These are phyloP conservation scores for Carpatolechia fugitivella DNA, from an alignment of 2,888 invertebrate species.

Conservation along the genomic window DNA sequence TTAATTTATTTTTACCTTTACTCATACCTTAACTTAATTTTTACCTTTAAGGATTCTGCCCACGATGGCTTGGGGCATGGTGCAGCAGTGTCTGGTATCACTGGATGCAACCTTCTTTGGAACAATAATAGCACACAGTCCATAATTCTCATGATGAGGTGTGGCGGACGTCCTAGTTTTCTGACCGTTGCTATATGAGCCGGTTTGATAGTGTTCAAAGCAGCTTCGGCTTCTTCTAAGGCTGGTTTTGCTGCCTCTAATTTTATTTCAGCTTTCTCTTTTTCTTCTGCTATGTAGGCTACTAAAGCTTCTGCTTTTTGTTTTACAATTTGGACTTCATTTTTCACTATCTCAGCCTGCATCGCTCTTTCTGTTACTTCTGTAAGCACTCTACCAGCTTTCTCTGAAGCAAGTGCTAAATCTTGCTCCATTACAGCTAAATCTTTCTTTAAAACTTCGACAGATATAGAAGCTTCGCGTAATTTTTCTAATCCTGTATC, in stretches of 20 bases:
- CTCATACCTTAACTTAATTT: no score
- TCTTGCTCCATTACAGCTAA: constrained; percentile 97
- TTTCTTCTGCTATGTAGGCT: constrained; percentile 92
- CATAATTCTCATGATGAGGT: constrained; percentile 98
- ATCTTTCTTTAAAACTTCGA: constrained; percentile 93
- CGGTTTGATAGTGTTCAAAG: constrained; percentile 97
- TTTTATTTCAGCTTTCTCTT: constrained; percentile 94
- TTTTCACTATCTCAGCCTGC: constrained; percentile 97
- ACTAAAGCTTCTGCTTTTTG: constrained; percentile 96
- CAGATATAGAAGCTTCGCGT: constrained; percentile 96
- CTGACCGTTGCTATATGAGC: constrained; percentile 97
- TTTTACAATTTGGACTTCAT: constrained; percentile 96
- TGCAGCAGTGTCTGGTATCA: constrained; percentile 88
- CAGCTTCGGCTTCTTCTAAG: constrained; percentile 95
- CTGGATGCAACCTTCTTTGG: constrained; percentile 91
- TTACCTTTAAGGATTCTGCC: constrained; percentile 95
- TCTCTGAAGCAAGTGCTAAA: constrained; percentile 93
- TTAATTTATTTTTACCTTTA: neutral
- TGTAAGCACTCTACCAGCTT: constrained; percentile 91
- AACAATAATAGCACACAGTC: constrained; percentile 96
- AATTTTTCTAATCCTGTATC: constrained; percentile 97
- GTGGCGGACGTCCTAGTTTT: constrained; percentile 96
- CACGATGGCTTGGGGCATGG: constrained; percentile 96
- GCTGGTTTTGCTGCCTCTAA: constrained; percentile 97
- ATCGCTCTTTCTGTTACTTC: constrained; percentile 96